Base-by-base conservation (phyloP, 2,888 invertebrate genomes). In the Eupithecia vulgata region DNA sequence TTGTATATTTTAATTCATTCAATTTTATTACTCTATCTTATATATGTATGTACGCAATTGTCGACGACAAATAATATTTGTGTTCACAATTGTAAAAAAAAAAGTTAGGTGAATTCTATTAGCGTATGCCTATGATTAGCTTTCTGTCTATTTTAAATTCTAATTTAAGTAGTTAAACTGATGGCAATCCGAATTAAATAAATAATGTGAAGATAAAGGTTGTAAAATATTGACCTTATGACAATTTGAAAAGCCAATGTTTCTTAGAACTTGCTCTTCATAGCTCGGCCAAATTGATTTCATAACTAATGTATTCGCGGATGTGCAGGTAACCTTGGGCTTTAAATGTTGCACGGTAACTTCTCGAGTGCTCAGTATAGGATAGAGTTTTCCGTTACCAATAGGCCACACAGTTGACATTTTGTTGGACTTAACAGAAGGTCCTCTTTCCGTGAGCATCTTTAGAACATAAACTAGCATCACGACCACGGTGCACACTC, bases 191-290 rank as follows among this genome's bases (percentile, higher is more conserved):
- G n/a, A n/a, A n/a, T n/a, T n/a, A n/a, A n/a, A n/a, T n/a, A n/a
- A n/a, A n/a, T n/a, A n/a, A n/a, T n/a, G n/a, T n/a, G n/a, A n/a
- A n/a, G 7, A 35, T n/a, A 21, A 21, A 25, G 5, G 57, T 25
- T 25, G 12, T 57, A 25, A 25, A 57, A 25, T 6, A 64, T 37
- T n/a, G 10, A 64, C 62, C 12, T 64, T 64, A 64, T 64, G 35
- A n/a, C 62, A 64, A 35, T 64, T 64, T n/a, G 62, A 30, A 42
- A 70, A 57, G 52, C 57, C 15, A 64, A 45, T 67, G 34, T 67
- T 45, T n/a, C 67, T 30, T 35, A 67, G 12, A 15, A 67, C 67
- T 17, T 45, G 67, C 48, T 67, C 67, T 34, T 67, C 67, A 30
- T 45, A 48, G 48, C 48, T 37, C 12, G 62, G 62, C 34, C 34